Conservation (phyloP, 2,888 invertebrate species). For the Caenorhabditis macrosperma region DNA sequence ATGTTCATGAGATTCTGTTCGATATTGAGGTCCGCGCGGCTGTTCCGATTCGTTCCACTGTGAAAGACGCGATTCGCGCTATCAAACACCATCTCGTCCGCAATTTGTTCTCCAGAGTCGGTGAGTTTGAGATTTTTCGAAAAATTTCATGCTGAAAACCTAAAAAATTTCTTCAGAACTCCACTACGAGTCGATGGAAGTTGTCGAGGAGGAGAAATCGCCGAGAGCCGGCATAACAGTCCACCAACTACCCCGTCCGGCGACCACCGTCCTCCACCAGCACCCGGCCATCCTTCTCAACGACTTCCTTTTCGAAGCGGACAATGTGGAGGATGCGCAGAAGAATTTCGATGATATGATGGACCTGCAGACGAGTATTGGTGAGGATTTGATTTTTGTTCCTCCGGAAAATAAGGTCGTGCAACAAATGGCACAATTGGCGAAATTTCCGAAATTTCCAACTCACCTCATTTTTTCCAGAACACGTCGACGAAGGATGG, state of each 20-base stretch:
- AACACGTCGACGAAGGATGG: conserved; percentile 71
- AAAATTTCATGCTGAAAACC: too few species aligned
- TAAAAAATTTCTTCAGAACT: conserved; percentile 64
- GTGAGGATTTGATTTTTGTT: conserved; percentile 31
- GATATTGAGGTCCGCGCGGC: conserved; percentile 70
- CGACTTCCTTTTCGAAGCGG: conserved; percentile 71
- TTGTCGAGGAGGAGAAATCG: conserved; percentile 57
- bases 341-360: conserved; percentile 71
- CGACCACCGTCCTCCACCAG: conserved; percentile 62
- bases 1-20: conserved; percentile 62
- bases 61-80: conserved; percentile 66
- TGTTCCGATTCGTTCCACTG: conserved; percentile 64
- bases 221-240: conserved; percentile 45
- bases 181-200: conserved; percentile 72
- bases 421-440: too few species aligned
- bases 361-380: conserved; percentile 65
- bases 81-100: conserved; percentile 68
- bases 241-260: conserved; percentile 66
- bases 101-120: conserved; percentile 65
- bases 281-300: conserved; percentile 68
- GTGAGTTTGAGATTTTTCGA: conserved; percentile 22
- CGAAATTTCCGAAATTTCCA: background rate
- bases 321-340: conserved; percentile 70
- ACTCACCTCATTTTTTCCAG: conserved; percentile 39
- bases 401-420: background rate